A percentile compares a stretch with the other conserved stretches of the same genome.
Conservation (phyloP, 2,113 vertebrate genomes). For the Megaceryle torquata region DNA sequence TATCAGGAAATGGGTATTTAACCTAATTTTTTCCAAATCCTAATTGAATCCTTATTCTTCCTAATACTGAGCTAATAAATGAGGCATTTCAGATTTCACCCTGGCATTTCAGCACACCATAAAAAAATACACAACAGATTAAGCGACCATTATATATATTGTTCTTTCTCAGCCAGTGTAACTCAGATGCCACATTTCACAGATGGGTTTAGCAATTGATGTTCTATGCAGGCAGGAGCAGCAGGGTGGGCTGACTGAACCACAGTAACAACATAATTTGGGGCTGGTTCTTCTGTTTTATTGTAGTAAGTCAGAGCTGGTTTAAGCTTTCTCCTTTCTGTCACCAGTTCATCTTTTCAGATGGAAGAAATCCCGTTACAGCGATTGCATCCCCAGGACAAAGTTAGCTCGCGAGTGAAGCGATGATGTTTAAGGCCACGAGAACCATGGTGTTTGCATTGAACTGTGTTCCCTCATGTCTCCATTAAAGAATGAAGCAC, state of each 20-base stretch:
- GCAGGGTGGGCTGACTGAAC: not conserved
- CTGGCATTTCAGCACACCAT: not conserved
- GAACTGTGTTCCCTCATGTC: not conserved
- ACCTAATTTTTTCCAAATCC: slow-evolving; percentile 27
- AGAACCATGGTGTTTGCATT: not conserved
- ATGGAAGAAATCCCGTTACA: not conserved
- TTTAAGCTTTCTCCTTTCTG: not conserved
- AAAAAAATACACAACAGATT: not conserved
- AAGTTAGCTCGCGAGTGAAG: not conserved
- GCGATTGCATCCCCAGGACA: not conserved
- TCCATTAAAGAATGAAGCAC: not conserved
- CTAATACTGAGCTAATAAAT: slow-evolving; percentile 23
- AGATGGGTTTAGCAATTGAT: not conserved
- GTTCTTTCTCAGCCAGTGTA: not conserved
- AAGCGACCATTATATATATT: not conserved
- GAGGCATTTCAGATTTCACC: slow-evolving; percentile 28
- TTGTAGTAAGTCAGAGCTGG: not conserved
- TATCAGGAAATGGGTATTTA: slow-evolving; percentile 40
- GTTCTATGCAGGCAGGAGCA: not conserved
- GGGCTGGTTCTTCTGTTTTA: not conserved
- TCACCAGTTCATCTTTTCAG: not conserved
- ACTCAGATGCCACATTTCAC: not conserved
- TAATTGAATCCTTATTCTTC: slow-evolving; percentile 32
- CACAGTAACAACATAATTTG: not conserved
- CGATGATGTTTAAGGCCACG: not conserved